Evolutionary conservation across 2,797 vertebrate genomes (phyloP).

Genomic region (Crocodylus rhombifer): DNA sequence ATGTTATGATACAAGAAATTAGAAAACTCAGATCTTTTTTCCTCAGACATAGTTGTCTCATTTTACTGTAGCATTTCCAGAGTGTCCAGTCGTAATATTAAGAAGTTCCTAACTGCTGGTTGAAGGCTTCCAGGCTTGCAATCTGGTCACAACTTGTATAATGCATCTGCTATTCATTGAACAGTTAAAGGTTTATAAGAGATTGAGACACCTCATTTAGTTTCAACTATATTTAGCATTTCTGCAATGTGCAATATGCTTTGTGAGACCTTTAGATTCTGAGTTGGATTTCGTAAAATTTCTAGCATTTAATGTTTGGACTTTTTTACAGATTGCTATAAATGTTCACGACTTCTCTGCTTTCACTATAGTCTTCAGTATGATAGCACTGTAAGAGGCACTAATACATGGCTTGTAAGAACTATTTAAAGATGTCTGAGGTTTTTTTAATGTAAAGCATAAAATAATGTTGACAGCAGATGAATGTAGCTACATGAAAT

Average conservation of each 20-base stretch:
- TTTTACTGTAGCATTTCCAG: not conserved
- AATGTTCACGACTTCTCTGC: not conserved
- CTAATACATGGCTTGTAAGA: not conserved
- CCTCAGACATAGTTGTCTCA: not conserved
- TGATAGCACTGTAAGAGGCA: not conserved
- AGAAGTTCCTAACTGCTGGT: not conserved
- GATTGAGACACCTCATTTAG: not conserved
- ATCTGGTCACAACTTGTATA: not conserved
- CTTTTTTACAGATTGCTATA: not conserved
- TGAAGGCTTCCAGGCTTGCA: not conserved
- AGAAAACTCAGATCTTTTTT: not conserved
- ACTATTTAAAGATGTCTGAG: slow-evolving; percentile 26
- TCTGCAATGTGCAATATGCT: fast-evolving
- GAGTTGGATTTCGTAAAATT: not conserved
- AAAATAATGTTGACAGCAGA: not conserved
- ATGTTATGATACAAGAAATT: not conserved
- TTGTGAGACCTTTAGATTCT: not conserved
- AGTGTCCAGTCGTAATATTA: not conserved
- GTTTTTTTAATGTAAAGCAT: slow-evolving; percentile 21
- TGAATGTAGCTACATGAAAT: not conserved
- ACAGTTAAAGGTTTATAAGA: not conserved
- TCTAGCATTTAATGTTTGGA: not conserved
- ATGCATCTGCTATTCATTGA: not conserved
- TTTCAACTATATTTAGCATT: not conserved
- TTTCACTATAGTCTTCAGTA: not conserved